These are phyloP conservation scores for Myiozetetes cayanensis DNA, from an alignment of 2,113 vertebrate species.

Conservation along the genomic window DNA sequence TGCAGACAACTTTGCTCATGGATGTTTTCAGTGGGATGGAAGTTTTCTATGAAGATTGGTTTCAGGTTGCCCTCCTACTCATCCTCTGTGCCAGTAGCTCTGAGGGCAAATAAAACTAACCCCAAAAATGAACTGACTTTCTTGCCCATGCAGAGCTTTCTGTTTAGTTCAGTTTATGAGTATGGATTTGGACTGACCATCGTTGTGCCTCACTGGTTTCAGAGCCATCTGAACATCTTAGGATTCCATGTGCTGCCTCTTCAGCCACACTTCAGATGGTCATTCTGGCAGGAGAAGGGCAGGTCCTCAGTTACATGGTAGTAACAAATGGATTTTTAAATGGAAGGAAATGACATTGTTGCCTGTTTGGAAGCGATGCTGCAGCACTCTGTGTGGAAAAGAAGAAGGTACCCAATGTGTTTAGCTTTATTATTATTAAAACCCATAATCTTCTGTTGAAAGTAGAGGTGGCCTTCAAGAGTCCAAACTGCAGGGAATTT, in stretches of 20 bases:
- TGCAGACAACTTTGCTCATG: rapidly evolving
- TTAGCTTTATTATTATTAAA: not conserved
- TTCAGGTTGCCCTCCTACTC: not conserved
- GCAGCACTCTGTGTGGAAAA: not conserved
- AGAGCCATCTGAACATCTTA: not conserved
- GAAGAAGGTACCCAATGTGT: not conserved
- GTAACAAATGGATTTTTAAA: not conserved
- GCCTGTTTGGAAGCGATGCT: not conserved
- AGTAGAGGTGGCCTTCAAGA: not conserved
- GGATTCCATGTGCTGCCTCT: not conserved
- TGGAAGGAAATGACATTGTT: not conserved
- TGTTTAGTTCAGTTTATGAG: not conserved
- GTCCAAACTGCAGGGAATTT: not conserved
- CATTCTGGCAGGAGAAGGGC: not conserved
- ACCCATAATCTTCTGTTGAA: not conserved
- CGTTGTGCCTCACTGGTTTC: not conserved
- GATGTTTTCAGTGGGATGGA: not conserved
- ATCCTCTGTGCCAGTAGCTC: not conserved
- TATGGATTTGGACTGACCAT: not conserved
- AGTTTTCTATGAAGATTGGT: not conserved
- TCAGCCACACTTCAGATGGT: not conserved
- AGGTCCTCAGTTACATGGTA: not conserved
- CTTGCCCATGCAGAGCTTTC: not conserved
- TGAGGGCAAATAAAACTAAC: not conserved
- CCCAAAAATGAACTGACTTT: not conserved